Evolutionary conservation across 1,140 invertebrate species (phyloP).

Genomic region (Diprion similis): DNA sequence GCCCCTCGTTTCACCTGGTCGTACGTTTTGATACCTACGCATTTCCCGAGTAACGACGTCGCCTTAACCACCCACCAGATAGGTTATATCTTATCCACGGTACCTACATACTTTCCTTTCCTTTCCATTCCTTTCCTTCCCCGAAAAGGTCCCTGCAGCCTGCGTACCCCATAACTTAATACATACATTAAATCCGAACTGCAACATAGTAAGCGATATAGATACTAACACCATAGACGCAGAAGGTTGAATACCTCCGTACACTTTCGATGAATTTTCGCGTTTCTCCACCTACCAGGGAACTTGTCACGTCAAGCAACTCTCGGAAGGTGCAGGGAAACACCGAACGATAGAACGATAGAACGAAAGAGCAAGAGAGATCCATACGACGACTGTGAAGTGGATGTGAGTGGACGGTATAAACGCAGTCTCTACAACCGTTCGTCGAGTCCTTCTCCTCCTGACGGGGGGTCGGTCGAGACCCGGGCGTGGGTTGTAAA

Average conservation of each 20-base stretch:
- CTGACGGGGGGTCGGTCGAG: slow-evolving; percentile 40
- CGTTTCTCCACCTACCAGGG: background rate
- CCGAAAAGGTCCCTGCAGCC: background rate
- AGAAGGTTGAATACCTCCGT: too few relatives aligned
- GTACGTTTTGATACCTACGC: background rate
- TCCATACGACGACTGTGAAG: background rate
- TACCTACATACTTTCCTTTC: too few relatives aligned
- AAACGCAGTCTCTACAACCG: background rate
- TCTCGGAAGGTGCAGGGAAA: background rate
- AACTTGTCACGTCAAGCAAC: background rate
- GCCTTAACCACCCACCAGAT: background rate
- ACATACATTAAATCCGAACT: too few relatives aligned
- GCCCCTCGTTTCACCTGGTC: background rate
- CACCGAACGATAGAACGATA: slow-evolving; percentile 3
- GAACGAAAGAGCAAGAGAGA: slow-evolving; percentile 10
- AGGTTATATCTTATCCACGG: background rate
- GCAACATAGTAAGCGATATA: too few relatives aligned
- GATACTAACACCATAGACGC: too few relatives aligned
- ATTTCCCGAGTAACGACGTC: slow-evolving; percentile 8
- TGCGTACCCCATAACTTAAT: too few relatives aligned
- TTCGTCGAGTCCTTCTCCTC: background rate
- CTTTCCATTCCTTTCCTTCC: background rate
- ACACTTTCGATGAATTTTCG: too few relatives aligned
- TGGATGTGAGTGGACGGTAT: too few relatives aligned
- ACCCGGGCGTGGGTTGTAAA: slow-evolving; percentile 43